Evolutionary conservation across 2,113 vertebrate genomes (phyloP).

Genomic region (Bombycilla garrulus): DNA sequence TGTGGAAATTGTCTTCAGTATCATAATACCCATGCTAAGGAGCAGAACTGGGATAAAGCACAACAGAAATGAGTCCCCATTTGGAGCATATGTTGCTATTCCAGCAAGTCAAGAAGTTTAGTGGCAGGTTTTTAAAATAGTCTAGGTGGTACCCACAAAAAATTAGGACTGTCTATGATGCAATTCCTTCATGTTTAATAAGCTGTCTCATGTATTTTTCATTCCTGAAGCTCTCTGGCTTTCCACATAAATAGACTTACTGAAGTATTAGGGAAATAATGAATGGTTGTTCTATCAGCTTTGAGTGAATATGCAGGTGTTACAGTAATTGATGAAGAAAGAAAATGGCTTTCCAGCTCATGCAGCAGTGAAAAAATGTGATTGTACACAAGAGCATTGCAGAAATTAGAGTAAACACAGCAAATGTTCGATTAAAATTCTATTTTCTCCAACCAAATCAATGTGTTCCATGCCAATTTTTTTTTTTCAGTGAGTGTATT

Average conservation of each 20-base stretch:
- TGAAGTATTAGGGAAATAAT: not conserved
- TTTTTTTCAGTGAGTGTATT: not conserved
- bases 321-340: not conserved
- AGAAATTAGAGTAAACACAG: slow-evolving; percentile 24
- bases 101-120: not conserved
- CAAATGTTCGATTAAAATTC: not conserved
- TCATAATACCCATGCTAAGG: not conserved
- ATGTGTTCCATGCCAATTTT: not conserved
- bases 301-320: not conserved
- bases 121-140: not conserved
- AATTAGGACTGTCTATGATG: not conserved
- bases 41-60: not conserved
- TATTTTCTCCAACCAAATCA: not conserved
- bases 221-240: not conserved
- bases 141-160: not conserved
- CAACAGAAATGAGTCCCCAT: not conserved
- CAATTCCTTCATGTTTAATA: not conserved
- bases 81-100: slow-evolving; percentile 2
- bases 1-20: not conserved
- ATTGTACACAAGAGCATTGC: not conserved
- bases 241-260: not conserved
- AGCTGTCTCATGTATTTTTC: not conserved
- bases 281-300: not conserved
- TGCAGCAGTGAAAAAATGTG: not conserved
- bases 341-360: not conserved